Evolutionary conservation across 2,888 invertebrate species (phyloP), one percentile per base, ranked within the genome.

Genomic region (Phytoseiulus persimilis): DNA sequence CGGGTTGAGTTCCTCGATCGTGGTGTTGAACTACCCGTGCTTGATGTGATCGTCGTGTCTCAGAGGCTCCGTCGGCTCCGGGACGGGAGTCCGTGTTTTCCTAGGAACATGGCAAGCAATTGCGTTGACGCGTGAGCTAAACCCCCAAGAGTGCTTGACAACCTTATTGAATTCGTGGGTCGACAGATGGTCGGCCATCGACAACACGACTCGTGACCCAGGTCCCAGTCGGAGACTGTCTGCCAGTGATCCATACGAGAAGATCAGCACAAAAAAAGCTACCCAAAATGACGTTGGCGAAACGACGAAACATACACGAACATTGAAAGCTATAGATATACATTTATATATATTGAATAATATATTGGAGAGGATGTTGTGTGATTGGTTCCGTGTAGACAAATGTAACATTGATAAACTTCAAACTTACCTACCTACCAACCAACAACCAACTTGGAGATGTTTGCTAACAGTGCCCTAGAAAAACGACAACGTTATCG

Each of bases 291-390:
- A 65, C 65, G 65, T 65, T 65, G 23, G 65, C 65, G 65, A 65
- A 65, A 65, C 65, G 65, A 65, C 65, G 65, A 28, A 65, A 65
- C 65, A 65, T 65, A 65, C 23, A 65, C 28, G 65, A 65, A 65
- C 65, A 65, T 23, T 65, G 65, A 65, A 65, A 23, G 31, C 31
- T 83, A 83, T 83, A 83, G 31, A 83, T 83, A 83, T 83, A 83
- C 18, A 83, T 83, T 32, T 83, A 83, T 83, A 83, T 83, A 83
- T 83, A 83, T 23, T 33, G 18, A 65, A 65, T 65, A 65, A 65
- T 65, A 65, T 65, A 65, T 65, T 23, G 65, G 65, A 11, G 65
- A 65, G 65, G 18, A 65, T 65, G 65, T 65, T 65, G 65, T 65
- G 65, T 28, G 65, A 28, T 65, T 65, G 65, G 65, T 23, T 23